Conservation (phyloP, 2,113 vertebrate species). For the Dolichotis patagonum region DNA sequence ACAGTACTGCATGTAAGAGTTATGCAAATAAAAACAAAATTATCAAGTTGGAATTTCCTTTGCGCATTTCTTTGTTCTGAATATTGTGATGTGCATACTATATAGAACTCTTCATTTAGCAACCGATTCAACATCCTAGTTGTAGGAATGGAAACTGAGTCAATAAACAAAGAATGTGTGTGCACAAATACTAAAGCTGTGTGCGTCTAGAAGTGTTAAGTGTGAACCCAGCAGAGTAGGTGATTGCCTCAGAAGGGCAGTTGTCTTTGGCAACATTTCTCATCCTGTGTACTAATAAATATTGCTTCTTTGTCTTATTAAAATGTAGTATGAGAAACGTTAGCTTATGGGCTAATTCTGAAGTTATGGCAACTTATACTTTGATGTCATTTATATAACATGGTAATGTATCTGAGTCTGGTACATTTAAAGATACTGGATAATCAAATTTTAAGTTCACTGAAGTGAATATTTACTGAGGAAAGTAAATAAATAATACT, state of each 20-base stretch:
- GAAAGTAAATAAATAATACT: slow-evolving; percentile 57
- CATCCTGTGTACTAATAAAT: neutral
- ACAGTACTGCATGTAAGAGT: neutral
- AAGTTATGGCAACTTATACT: neutral
- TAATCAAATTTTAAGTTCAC: slow-evolving; percentile 64
- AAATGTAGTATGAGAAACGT: slow-evolving; percentile 4
- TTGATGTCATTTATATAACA: slow-evolving; percentile 6
- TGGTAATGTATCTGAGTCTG: slow-evolving; percentile 1
- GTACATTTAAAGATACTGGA: slow-evolving; percentile 12
- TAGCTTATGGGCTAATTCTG: neutral
- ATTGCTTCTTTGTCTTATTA: neutral
- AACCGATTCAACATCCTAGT: neutral
- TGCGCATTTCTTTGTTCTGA: neutral
- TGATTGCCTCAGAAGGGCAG: neutral
- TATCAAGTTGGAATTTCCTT: neutral
- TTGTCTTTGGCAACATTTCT: neutral
- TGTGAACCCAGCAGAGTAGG: neutral
- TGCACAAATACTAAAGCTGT: neutral
- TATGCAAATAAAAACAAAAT: neutral
- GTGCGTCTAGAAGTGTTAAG: neutral
- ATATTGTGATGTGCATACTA: neutral
- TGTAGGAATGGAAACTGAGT: neutral
- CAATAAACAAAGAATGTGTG: neutral
- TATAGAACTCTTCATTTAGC: neutral
- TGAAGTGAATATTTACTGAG: slow-evolving; percentile 45